These are phyloP conservation scores for Loris lydekkerianus DNA, from an alignment of 2,797 vertebrate genomes.

Conservation along the genomic window DNA sequence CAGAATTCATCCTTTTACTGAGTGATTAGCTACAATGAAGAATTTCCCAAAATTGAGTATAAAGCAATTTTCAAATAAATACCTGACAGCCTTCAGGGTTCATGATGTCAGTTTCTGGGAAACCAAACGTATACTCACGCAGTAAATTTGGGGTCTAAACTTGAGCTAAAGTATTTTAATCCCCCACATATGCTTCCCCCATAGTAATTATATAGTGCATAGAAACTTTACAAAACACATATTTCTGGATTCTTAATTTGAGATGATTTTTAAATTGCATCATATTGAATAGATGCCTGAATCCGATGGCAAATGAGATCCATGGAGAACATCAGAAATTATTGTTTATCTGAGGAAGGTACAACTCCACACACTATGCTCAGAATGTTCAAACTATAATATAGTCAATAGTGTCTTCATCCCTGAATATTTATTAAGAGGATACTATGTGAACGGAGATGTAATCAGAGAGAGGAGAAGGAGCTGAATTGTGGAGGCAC, in stretches of 20 bases:
- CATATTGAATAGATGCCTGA: not conserved
- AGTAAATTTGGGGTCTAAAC: conserved; percentile 64
- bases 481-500: not conserved
- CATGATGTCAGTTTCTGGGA: conserved; percentile 69
- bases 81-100: conserved; percentile 55
- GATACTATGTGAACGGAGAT: not conserved
- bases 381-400: not conserved
- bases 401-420: not conserved
- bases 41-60: conserved; percentile 24
- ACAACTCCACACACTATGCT: not conserved
- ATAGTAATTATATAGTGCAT: conserved; percentile 52
- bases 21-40: conserved; percentile 48
- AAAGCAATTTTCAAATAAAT: conserved; percentile 70
- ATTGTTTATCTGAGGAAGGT: not conserved
- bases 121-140: conserved; percentile 66
- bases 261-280: conserved; percentile 18
- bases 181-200: conserved; percentile 56
- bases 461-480: not conserved
- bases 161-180: conserved; percentile 75
- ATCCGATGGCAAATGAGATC: conserved; percentile 29
- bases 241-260: conserved; percentile 64
- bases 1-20: conserved; percentile 57
- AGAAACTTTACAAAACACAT: conserved; percentile 54
- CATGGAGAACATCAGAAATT: conserved; percentile 7
- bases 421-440: not conserved